Evolutionary conservation across 2,888 invertebrate genomes (phyloP), one percentile per base, ranked within the genome.

Genomic region (Drosophila anomalata): DNA sequence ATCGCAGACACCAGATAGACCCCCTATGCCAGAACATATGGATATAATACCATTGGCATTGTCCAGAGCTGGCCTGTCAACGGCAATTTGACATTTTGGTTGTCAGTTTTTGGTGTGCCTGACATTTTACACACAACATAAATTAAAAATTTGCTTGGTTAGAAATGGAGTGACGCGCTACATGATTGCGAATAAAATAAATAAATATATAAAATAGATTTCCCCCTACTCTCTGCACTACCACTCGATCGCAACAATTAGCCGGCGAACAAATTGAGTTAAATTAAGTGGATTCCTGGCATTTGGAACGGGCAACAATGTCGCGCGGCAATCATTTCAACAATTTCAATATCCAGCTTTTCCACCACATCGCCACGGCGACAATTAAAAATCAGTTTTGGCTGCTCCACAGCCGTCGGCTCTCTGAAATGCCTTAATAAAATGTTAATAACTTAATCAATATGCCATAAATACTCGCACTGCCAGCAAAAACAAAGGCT

Each of bases 361-460:
- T 48, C 42, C 53, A 17, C 46, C 26, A 17, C 53, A 12, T 12
- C 22, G 9, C 14, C 8, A n/a, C 41, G 55, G 57, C 58, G 50
- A 56, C 72, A 72, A 73, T 73, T 77, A 77, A 62, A 78, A 73
- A 77, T 75, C 73, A 69, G 78, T 76, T 79, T 81, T 53, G 79
- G 73, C 73, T 73, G 78, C 75, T 68, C 72, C 75, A 74, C 71
- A 74, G 76, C 74, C 78, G 60, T 46, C 76, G 78, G 73, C 66
- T 53, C 81, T 75, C 79, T 77, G 77, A 79, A 75, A 80, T 83
- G 85, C 87, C 73, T 85, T 75, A 87, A 83, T 83, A 73, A 78
- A 83, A 87, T 85, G 81, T 79, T 87, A 85, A 85, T 85, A 80
- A 86, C 87, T 85, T 83, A 85, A 85, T 85, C 86, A 85, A 87